phyloP scores from a whole-genome alignment of 2,113 vertebrate genomes.

The Oryzias celebensis region DNA sequence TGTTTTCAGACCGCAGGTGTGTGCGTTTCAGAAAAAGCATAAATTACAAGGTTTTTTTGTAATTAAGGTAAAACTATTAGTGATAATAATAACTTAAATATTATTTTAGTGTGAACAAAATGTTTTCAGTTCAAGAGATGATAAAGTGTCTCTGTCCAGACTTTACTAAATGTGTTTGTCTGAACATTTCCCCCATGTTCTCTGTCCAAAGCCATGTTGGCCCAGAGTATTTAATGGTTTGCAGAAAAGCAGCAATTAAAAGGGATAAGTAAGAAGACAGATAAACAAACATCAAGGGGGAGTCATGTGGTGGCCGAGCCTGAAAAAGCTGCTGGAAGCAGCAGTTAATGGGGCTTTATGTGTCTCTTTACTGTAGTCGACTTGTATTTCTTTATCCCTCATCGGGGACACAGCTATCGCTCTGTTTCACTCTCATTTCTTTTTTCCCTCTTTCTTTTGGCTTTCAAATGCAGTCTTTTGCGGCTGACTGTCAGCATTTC shows the following conservation, averaged over 20 bases:
- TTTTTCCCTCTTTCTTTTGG: slow-evolving; percentile 29
- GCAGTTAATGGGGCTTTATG: slow-evolving; percentile 73
- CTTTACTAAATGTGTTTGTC: neutral
- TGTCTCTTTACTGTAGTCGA: slow-evolving; percentile 65
- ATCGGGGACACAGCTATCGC: slow-evolving; percentile 51
- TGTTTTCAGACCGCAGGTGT: too few species aligned
- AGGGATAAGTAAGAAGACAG: slow-evolving; percentile 74
- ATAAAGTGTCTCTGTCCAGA: neutral
- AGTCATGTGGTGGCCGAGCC: slow-evolving; percentile 64
- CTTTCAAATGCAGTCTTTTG: slow-evolving; percentile 23
- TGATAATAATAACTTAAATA: too few species aligned
- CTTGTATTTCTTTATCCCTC: slow-evolving; percentile 44
- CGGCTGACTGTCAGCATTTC: slow-evolving; percentile 1
- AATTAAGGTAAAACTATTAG: too few species aligned
- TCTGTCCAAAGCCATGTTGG: slow-evolving; percentile 35
- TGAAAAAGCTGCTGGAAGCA: slow-evolving; percentile 74
- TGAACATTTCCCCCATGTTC: slow-evolving; percentile 15
- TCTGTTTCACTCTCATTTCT: slow-evolving; percentile 28
- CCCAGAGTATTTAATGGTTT: slow-evolving; percentile 53
- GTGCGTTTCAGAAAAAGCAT: too few species aligned
- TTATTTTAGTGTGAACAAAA: too few species aligned
- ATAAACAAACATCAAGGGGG: slow-evolving; percentile 78
- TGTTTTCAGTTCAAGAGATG: too few species aligned
- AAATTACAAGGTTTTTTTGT: too few species aligned
- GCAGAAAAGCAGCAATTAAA: slow-evolving; percentile 64